Evolutionary conservation across 2,797 vertebrate species (phyloP), one percentile per base, ranked within the genome.

Genomic region (Leuciscus waleckii): DNA sequence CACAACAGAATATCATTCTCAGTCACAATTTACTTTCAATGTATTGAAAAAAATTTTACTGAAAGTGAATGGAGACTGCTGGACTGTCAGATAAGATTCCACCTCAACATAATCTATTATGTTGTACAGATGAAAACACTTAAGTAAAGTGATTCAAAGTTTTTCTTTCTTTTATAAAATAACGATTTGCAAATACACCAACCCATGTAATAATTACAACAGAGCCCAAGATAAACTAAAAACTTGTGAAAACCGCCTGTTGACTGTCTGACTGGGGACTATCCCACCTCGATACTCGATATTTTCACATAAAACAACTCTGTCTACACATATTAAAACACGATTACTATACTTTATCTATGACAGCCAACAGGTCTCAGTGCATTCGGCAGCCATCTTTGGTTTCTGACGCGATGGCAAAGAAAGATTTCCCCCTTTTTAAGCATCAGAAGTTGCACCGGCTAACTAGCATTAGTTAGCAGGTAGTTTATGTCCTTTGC

Each of bases 391-490:
- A 58, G 83, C 67, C 83, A 84, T 84, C 83, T 84, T 84, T 84
- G 75, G 69, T 41, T 49, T 65, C 77, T 17, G 63, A 23, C 14
- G 67, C 39, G 68, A 49, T 73, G 67, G 65, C 54, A 73, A 73
- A 74, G 9, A 79, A 79, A 65, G 54, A 19, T 26, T 79, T 79
- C 4, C 26, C 39, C 37, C 5, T 37, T 73, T 49, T 71, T 21
- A 35, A 58, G 7, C 49, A 23, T 13, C 63, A 61, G 41, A 85
- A 85, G 77, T 85, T 85, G 16, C 32, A 63, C 29, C 41, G 32
- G 83, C 76, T 79, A 80, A 84, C 75, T 79, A 84, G 83, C 83
- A 49, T 78, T 80, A 65, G 75, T 84, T 79, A 84, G 74, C 82
- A 54, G 75, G 5, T 51, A 58, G 14, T 61, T 56, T 29, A 11